Percentiles rank a stretch among this genome's conserved stretches.
phyloP scores from a whole-genome alignment of 2,113 vertebrate species.

The Sander lucioperca region DNA sequence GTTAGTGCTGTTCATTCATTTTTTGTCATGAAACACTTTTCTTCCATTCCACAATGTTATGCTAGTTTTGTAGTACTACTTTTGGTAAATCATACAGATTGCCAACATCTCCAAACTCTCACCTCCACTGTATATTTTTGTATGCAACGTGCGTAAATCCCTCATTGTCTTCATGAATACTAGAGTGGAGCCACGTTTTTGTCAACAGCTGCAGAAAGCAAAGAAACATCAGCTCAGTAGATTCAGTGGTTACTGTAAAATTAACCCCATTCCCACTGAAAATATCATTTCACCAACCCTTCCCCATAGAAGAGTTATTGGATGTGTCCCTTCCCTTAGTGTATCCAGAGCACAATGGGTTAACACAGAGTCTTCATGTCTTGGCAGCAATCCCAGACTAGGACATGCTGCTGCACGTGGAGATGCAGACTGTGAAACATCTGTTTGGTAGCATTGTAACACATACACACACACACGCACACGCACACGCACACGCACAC shows the following conservation, averaged over 20 bases:
- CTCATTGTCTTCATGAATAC: slow-evolving; percentile 16
- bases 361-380: slow-evolving; percentile 84
- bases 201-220: slow-evolving; percentile 32
- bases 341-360: slow-evolving; percentile 76
- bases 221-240: slow-evolving; percentile 36
- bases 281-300: slow-evolving; percentile 21
- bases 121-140: slow-evolving; percentile 20
- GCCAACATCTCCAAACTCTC: neutral
- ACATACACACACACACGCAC: slow-evolving; percentile 61
- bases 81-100: neutral
- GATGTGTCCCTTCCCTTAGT: neutral
- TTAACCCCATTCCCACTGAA: slow-evolving; percentile 36
- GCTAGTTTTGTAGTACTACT: neutral
- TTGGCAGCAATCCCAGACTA: slow-evolving; percentile 89
- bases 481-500: slow-evolving; percentile 13
- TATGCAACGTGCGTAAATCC: neutral
- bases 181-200: slow-evolving; percentile 1
- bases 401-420: slow-evolving; percentile 88
- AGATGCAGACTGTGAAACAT: slow-evolving; percentile 91
- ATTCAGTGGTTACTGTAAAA: slow-evolving; percentile 32
- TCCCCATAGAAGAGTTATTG: slow-evolving; percentile 12
- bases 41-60: neutral
- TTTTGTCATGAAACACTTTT: neutral
- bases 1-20: slow-evolving; percentile 29
- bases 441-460: slow-evolving; percentile 83